These are phyloP conservation scores for Rhaphigaster nebulosa DNA, from an alignment of 2,888 invertebrate species.

Conservation along the genomic window DNA sequence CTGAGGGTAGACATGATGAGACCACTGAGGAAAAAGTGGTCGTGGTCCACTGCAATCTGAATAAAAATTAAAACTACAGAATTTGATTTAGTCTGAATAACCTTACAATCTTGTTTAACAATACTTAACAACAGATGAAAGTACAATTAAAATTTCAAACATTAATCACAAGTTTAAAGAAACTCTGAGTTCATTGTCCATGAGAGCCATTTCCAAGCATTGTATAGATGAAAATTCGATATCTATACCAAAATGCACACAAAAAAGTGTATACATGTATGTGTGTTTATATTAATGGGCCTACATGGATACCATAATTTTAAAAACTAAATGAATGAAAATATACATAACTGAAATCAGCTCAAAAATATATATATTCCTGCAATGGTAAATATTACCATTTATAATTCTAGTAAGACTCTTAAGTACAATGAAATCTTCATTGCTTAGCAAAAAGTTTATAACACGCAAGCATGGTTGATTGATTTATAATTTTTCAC, in stretches of 20 bases:
- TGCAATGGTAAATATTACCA: not conserved
- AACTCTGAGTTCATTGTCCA: not conserved
- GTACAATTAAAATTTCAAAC: not conserved
- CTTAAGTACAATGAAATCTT: not conserved
- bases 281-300: not conserved
- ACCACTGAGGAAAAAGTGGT: conserved; percentile 94
- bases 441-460: not conserved
- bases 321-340: not conserved
- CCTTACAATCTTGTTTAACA: not conserved
- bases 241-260: not conserved
- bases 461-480: not conserved
- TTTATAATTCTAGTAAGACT: not conserved
- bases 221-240: not conserved
- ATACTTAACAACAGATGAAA: not conserved
- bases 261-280: not conserved
- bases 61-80: conserved; percentile 60
- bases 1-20: conserved; percentile 94
- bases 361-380: not conserved
- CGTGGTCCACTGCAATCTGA: conserved; percentile 73
- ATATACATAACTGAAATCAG: not conserved
- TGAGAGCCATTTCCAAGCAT: not conserved
- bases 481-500: not conserved
- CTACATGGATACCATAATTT: not conserved
- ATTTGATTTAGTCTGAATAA: not conserved
- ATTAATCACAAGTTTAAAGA: not conserved